Evolutionary conservation across 2,888 invertebrate species (phyloP).

Genomic region (Caradrina clavipalpis): DNA sequence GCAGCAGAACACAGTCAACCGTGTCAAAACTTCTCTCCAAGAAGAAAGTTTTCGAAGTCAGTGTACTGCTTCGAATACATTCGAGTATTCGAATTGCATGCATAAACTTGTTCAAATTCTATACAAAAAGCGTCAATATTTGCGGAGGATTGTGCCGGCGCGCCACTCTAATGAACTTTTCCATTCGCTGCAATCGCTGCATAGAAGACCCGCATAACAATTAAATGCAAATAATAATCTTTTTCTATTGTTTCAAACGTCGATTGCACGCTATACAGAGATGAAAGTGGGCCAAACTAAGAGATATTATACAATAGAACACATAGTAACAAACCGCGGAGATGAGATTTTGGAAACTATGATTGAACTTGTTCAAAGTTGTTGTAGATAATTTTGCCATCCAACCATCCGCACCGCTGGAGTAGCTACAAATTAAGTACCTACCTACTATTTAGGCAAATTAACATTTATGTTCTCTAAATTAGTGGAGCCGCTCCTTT

Average conservation of each 20-base stretch:
- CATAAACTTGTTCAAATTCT: conserved; percentile 50
- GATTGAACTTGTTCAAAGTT: conserved; percentile 44
- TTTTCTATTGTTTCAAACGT: conserved; percentile 17
- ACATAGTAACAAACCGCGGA: conserved; percentile 22
- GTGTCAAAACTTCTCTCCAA: conserved; percentile 42
- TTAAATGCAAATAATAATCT: conserved; percentile 19
- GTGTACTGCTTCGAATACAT: conserved; percentile 43
- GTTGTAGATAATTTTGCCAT: conserved; percentile 38
- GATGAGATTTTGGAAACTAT: conserved; percentile 45
- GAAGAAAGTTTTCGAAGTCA: conserved; percentile 54
- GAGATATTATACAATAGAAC: conserved; percentile 1
- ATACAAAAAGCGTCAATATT: conserved; percentile 61
- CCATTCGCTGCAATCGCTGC: conserved; percentile 32
- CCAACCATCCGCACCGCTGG: conserved; percentile 21
- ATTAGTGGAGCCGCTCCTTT: conserved; percentile 37
- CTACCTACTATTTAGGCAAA: conserved; percentile 25
- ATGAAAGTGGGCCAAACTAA: conserved; percentile 13
- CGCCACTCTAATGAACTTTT: conserved; percentile 66
- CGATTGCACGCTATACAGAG: conserved; percentile 9
- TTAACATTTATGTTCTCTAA: conserved; percentile 40
- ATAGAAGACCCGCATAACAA: conserved; percentile 32
- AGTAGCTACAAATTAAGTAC: conserved; percentile 33
- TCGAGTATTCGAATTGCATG: conserved; percentile 46
- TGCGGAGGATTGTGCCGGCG: conserved; percentile 52
- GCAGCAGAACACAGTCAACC: conserved; percentile 28